Conservation (phyloP, 2,888 invertebrate genomes). For the Orthosia incerta region DNA sequence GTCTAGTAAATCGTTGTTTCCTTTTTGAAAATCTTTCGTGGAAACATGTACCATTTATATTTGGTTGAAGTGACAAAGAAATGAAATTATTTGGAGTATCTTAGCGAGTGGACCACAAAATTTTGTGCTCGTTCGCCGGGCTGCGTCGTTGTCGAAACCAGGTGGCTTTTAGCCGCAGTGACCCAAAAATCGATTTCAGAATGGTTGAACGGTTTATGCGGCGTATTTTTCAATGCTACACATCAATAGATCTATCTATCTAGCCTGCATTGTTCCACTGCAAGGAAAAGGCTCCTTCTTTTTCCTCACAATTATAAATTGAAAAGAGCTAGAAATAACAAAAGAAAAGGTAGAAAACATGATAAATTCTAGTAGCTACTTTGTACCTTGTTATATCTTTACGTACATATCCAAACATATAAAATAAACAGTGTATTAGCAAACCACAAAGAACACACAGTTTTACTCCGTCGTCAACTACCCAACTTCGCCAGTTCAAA, state of each 20-base stretch:
- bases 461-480: conserved; percentile 44
- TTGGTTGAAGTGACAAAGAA: not conserved
- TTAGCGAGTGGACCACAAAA: conserved; percentile 12
- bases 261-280: not conserved
- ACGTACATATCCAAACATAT: not conserved
- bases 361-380: not conserved
- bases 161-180: conserved; percentile 1
- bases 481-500: conserved; percentile 51
- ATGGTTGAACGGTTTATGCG: conserved; percentile 9
- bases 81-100: conserved; percentile 9
- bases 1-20: conserved; percentile 20
- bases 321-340: not conserved
- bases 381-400: too few species aligned
- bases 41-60: not conserved
- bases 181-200: not conserved
- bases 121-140: not conserved
- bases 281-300: not conserved
- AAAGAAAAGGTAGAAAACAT: not conserved
- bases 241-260: not conserved
- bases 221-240: not conserved
- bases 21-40: conserved; percentile 19
- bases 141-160: not conserved
- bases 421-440: conserved; percentile 3
- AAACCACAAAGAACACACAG: conserved; percentile 38
- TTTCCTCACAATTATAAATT: not conserved